Evolutionary conservation across 1,140 invertebrate species (phyloP).

Genomic region (Anoplophora glabripennis): DNA sequence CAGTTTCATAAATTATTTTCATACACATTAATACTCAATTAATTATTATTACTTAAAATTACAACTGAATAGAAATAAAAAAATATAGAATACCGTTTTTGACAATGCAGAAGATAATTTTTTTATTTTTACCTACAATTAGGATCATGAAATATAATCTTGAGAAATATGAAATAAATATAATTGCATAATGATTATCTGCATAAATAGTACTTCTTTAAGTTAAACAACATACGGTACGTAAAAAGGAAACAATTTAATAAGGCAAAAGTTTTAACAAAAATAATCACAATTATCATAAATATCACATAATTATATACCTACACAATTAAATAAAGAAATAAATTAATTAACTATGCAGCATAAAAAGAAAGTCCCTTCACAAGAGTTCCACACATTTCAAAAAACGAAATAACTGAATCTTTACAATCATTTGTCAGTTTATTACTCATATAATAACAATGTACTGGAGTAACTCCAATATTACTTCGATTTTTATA

Average conservation of each 20-base stretch:
- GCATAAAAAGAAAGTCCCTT: constrained; percentile 42
- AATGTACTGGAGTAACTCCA: constrained; percentile 23
- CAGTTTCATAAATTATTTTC: too few species aligned
- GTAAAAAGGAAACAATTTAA: not conserved
- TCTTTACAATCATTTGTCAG: constrained; percentile 25
- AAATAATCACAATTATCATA: not conserved
- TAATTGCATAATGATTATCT: too few species aligned
- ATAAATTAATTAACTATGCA: constrained; percentile 20
- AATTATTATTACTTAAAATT: too few species aligned
- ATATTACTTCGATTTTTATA: constrained; percentile 27
- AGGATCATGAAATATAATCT: too few species aligned
- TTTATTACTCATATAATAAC: constrained; percentile 38
- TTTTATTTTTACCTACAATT: too few species aligned
- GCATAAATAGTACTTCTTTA: too few species aligned
- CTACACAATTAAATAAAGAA: constrained; percentile 1
- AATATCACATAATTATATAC: not conserved
- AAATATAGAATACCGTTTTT: too few species aligned
- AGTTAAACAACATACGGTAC: too few species aligned
- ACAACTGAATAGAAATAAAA: too few species aligned
- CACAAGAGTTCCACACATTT: constrained; percentile 37
- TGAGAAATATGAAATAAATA: too few species aligned
- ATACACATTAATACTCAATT: too few species aligned
- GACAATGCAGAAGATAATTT: too few species aligned
- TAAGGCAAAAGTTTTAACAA: not conserved
- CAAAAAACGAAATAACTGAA: constrained; percentile 29